Percentiles rank a stretch among this genome's conserved stretches.
phyloP scores from a whole-genome alignment of 2,797 vertebrate species.

The Platalea minor region DNA sequence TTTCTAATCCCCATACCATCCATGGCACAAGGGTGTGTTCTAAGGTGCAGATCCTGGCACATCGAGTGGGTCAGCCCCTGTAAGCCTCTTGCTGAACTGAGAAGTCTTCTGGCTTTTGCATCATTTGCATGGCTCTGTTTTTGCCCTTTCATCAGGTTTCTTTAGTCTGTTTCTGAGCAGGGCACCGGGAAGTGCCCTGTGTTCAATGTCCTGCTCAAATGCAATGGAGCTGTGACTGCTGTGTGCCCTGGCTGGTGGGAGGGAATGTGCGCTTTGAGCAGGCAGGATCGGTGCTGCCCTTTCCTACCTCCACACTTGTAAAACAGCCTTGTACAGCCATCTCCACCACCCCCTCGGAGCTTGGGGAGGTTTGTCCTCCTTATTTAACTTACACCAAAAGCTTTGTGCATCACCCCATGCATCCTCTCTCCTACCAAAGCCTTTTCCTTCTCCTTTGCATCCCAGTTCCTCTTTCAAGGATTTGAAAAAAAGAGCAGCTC shows the following conservation, averaged over 20 bases:
- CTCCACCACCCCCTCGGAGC: rapidly evolving
- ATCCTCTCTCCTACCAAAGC: not conserved
- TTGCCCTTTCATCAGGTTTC: not conserved
- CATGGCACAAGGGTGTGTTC: not conserved
- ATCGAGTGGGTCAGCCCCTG: rapidly evolving
- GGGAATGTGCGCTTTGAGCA: not conserved
- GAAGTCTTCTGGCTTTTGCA: not conserved
- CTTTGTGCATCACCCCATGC: not conserved
- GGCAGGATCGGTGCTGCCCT: not conserved
- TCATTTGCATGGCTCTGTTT: not conserved
- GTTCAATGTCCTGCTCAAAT: not conserved
- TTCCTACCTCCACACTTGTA: not conserved
- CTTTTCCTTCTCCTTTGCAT: not conserved
- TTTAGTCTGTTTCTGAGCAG: not conserved
- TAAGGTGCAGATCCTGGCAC: not conserved
- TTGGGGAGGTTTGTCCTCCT: not conserved
- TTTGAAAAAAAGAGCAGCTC: not conserved
- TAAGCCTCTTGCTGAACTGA: not conserved
- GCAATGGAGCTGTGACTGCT: not conserved
- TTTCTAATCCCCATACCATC: not conserved
- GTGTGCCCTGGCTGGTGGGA: rapidly evolving
- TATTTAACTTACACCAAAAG: not conserved
- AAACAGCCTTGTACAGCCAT: not conserved
- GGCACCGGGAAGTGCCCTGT: rapidly evolving
- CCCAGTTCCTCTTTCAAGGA: not conserved